A percentile compares a stretch with the other conserved stretches of the same genome.
Conservation (phyloP, 1,140 invertebrate species). For the Drosophila setifemur region DNA sequence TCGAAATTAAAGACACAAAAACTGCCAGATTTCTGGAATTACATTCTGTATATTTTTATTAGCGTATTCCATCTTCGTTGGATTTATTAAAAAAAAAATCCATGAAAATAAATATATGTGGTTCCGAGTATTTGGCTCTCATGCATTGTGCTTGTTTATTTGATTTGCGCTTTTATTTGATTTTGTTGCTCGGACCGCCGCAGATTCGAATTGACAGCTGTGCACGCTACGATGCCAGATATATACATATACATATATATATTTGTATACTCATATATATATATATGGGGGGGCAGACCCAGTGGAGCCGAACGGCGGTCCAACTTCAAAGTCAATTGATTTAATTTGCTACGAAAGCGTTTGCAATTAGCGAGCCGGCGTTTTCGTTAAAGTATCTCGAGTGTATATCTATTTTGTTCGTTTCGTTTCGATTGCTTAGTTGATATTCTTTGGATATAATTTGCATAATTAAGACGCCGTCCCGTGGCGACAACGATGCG, state of each 20-base stretch:
- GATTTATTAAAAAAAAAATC: no score
- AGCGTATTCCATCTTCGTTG: not conserved
- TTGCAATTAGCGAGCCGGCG: slow-evolving; percentile 56
- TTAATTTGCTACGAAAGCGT: slow-evolving; percentile 64
- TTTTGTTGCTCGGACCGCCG: slow-evolving; percentile 34
- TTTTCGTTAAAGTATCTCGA: slow-evolving; percentile 5
- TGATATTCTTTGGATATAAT: slow-evolving; percentile 40
- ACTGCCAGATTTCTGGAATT: no score
- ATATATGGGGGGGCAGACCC: not conserved
- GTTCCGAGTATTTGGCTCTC: not conserved
- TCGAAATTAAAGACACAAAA: no score
- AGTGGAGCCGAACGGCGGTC: slow-evolving; percentile 35
- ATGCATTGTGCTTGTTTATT: slow-evolving; percentile 36
- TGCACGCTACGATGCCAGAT: not conserved
- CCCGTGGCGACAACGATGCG: slow-evolving; percentile 57
- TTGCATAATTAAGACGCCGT: slow-evolving; percentile 75
- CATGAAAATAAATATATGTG: no score
- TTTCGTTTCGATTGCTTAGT: slow-evolving; percentile 6
- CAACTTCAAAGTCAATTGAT: slow-evolving; percentile 69
- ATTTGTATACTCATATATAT: not conserved
- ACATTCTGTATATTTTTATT: no score
- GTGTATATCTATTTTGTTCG: slow-evolving; percentile 1
- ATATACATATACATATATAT: not conserved
- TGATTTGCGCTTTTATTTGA: slow-evolving; percentile 55
- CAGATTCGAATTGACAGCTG: slow-evolving; percentile 44